phyloP scores from a whole-genome alignment of 2,797 vertebrate species.

The Lutjanus campechanus region DNA sequence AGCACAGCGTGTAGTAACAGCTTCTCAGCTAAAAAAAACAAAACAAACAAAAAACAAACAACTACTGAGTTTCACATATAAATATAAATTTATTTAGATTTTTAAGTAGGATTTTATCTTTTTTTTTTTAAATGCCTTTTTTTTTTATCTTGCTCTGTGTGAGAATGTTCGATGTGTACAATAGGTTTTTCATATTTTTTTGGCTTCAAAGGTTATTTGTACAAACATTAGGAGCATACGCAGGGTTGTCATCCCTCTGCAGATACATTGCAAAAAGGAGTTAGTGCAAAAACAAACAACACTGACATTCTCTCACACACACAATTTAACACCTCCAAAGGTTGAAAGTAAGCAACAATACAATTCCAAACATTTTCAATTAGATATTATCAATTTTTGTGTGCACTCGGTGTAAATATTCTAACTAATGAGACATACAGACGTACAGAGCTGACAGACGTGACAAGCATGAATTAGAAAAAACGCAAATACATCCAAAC shows the following conservation, averaged over 20 bases:
- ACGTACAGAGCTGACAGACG: slow-evolving; percentile 32
- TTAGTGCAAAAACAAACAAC: slow-evolving; percentile 65
- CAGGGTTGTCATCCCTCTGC: slow-evolving; percentile 30
- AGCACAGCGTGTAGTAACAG: not conserved
- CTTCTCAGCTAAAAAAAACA: not conserved
- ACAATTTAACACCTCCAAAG: slow-evolving; percentile 49
- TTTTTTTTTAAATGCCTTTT: slow-evolving; percentile 51
- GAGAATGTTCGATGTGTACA: slow-evolving; percentile 43
- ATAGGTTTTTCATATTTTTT: slow-evolving; percentile 34
- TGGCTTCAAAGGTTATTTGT: slow-evolving; percentile 51
- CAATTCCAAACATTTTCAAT: slow-evolving; percentile 34
- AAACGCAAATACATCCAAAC: slow-evolving; percentile 51
- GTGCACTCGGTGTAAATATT: slow-evolving; percentile 48
- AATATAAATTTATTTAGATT: slow-evolving; percentile 80
- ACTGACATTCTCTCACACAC: slow-evolving; percentile 43
- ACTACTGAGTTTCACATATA: slow-evolving; percentile 66
- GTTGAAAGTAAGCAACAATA: slow-evolving; percentile 46
- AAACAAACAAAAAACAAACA: no score
- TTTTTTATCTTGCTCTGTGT: slow-evolving; percentile 29
- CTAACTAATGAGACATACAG: slow-evolving; percentile 46
- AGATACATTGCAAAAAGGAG: slow-evolving; percentile 58
- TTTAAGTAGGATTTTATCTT: slow-evolving; percentile 35
- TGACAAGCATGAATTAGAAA: slow-evolving; percentile 43
- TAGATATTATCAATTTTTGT: slow-evolving; percentile 33
- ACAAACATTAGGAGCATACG: slow-evolving; percentile 61